phyloP scores from a whole-genome alignment of 2,113 vertebrate genomes.

The Pluvianellus socialis region DNA sequence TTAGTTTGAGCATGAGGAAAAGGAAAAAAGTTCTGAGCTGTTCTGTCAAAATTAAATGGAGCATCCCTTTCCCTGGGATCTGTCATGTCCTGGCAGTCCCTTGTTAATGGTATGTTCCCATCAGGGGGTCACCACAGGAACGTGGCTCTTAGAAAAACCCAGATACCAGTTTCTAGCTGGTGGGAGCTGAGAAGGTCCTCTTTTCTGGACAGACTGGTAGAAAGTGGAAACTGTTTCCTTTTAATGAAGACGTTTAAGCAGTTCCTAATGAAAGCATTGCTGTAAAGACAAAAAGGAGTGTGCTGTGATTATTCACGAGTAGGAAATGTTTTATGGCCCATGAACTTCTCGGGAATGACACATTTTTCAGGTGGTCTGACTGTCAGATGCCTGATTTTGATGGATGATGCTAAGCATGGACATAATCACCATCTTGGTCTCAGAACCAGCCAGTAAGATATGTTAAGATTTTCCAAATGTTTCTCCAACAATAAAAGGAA shows the following conservation, averaged over 20 bases:
- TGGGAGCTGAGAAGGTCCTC: not conserved
- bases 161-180: not conserved
- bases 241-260: not conserved
- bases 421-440: constrained; percentile 50
- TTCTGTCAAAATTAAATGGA: not conserved
- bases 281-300: not conserved
- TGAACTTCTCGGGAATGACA: not conserved
- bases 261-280: not conserved
- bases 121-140: not conserved
- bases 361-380: constrained; percentile 43
- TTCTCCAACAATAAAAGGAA: constrained; percentile 70
- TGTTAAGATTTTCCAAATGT: constrained; percentile 70
- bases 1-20: not conserved
- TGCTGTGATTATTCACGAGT: not conserved
- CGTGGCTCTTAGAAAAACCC: not conserved
- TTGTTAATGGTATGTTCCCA: not conserved
- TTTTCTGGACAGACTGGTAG: not conserved
- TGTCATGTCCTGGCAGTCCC: not conserved
- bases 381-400: constrained; percentile 56
- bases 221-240: not conserved
- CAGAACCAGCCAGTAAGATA: constrained; percentile 42
- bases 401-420: constrained; percentile 49
- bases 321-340: not conserved
- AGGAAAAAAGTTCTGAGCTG: not conserved
- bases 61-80: not conserved